These are phyloP conservation scores for Camponotus vicinus DNA, from an alignment of 1,140 invertebrate species.

Conservation along the genomic window DNA sequence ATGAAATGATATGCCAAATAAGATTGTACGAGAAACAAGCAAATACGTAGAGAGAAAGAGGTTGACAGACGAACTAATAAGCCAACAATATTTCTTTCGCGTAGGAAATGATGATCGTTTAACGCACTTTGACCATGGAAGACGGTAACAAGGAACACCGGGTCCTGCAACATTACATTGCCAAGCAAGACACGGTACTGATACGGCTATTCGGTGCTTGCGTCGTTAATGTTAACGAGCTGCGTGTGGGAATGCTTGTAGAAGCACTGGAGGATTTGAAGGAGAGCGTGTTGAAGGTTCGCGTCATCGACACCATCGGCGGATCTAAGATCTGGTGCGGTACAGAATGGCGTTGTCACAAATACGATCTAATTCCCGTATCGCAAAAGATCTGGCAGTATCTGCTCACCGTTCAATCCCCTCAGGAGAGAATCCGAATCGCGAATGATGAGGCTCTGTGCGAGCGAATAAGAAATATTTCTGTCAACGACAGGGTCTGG, in stretches of 20 bases:
- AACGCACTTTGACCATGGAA: conserved; percentile 60
- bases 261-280: conserved; percentile 73
- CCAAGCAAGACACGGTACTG: conserved; percentile 75
- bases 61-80: conserved; percentile 15
- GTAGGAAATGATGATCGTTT: conserved; percentile 9
- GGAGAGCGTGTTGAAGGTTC: conserved; percentile 70
- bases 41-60: neutral
- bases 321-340: conserved; percentile 75
- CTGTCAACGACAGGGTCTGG: conserved; percentile 77
- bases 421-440: conserved; percentile 85
- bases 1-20: too few species aligned
- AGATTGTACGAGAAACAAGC: neutral
- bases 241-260: conserved; percentile 78
- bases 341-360: conserved; percentile 81
- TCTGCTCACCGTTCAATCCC: conserved; percentile 84
- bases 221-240: conserved; percentile 71
- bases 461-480: conserved; percentile 82
- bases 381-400: conserved; percentile 84
- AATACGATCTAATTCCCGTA: conserved; percentile 77
- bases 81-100: neutral
- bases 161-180: conserved; percentile 72
- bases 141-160: conserved; percentile 61
- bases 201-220: conserved; percentile 75
- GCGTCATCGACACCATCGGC: conserved; percentile 69
- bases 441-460: conserved; percentile 84